Percentiles rank a stretch among this genome's conserved stretches.
Evolutionary conservation across 2,888 invertebrate genomes (phyloP).

Genomic region (Synanthedon myopaeformis): DNA sequence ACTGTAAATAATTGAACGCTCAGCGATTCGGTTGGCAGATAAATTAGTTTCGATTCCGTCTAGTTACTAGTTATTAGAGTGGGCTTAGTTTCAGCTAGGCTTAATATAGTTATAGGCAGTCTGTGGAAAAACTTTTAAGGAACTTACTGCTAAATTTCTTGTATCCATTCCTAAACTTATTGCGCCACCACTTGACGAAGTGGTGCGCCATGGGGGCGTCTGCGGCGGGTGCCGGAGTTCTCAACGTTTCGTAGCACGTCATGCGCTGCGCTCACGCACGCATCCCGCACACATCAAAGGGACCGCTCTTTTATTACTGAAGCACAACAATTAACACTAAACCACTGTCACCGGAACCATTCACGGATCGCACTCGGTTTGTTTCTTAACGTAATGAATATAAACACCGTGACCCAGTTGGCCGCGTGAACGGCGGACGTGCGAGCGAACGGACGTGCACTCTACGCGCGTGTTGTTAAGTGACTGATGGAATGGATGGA

Average conservation of each 20-base stretch:
- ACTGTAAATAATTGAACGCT: no score
- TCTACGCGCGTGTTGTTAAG: constrained; percentile 39
- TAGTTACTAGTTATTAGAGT: no score
- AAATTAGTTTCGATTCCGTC: no score
- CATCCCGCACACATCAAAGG: constrained; percentile 67
- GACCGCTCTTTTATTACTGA: constrained; percentile 46
- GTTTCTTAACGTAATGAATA: constrained; percentile 29
- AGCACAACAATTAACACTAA: constrained; percentile 30
- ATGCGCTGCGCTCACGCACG: constrained; percentile 71
- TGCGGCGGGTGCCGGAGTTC: constrained; percentile 67
- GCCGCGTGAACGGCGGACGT: constrained; percentile 48
- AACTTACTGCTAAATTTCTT: constrained; percentile 78
- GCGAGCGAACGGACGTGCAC: constrained; percentile 32
- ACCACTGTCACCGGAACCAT: constrained; percentile 45
- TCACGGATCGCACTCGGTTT: constrained; percentile 39
- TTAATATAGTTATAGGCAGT: no score
- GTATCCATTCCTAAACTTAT: constrained; percentile 80
- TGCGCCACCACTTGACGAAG: constrained; percentile 82
- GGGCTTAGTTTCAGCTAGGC: no score
- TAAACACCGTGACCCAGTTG: constrained; percentile 60
- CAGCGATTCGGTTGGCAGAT: no score
- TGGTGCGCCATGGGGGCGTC: constrained; percentile 79
- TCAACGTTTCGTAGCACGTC: constrained; percentile 71
- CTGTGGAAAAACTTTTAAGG: no score
- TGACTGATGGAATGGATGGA: constrained; percentile 47